Evolutionary conservation across 2,113 vertebrate species (phyloP), one percentile per base, ranked within the genome.

Genomic region (Macrotis lagotis): DNA sequence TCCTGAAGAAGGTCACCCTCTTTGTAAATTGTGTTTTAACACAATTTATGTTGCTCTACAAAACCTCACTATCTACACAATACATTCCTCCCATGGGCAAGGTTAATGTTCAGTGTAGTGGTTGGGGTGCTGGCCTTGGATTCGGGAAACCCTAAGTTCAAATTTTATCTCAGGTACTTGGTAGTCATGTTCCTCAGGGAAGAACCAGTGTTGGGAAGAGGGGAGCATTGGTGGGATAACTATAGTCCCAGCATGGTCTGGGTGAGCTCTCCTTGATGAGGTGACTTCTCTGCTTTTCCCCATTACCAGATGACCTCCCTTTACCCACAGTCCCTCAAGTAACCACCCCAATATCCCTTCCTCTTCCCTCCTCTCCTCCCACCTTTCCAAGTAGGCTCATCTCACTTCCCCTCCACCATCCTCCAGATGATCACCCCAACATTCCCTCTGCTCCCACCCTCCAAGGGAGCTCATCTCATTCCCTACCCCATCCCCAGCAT

Each of bases 101-200:
- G 47, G 44, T 25, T 12, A 37, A 3, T 44, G 50, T 0, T 0
- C 74, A n/a, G 2, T 0, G 0, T 8, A 9, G 28, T 26, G 55
- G 0, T 10, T 26, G 88, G 44, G 48, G 25, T 10, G 89, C 31
- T 12, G 0, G 4, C 52, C 55, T 8, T 25, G 26, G 26, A 59
- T 12, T 3, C 55, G 12, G 2, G 55, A 59, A 59, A 9, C 26
- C 53, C 53, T 59, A 28, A 10, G 55, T 59, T 59, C 28, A 31
- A 11, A 59, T 59, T 59, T 28, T 31, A 10, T 28, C 55, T 31
- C 11, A 2, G 31, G 37, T 2, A 7, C 66, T 6, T 74, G 6
- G 3, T 66, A 66, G 0, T 12, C 59, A 37, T 37, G 59, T 37
- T 28, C 31, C 59, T 66, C 59, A 66, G 25, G 48, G 10, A 49